Percentiles rank a stretch among this genome's conserved stretches.
These are phyloP conservation scores for Balaenoptera acutorostrata DNA, from an alignment of 2,113 vertebrate species.

Conservation along the genomic window DNA sequence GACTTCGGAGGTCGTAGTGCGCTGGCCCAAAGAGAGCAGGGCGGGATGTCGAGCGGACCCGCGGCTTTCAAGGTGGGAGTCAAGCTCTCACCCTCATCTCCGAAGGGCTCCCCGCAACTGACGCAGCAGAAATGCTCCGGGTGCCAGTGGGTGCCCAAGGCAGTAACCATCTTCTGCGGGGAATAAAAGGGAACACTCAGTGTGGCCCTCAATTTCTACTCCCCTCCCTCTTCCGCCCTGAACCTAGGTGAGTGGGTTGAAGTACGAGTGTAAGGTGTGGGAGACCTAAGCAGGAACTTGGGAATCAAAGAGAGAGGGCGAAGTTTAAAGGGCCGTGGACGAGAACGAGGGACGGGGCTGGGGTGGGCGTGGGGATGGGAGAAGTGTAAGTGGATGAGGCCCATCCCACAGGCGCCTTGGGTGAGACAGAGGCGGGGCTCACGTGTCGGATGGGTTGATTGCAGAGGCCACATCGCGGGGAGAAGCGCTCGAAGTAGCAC, in stretches of 20 bases:
- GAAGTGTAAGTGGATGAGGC: neutral
- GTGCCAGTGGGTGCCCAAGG: conserved; percentile 93
- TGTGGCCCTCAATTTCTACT: neutral
- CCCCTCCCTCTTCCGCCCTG: neutral
- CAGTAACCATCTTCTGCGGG: conserved; percentile 93
- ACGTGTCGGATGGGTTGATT: conserved; percentile 92
- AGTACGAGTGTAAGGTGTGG: neutral
- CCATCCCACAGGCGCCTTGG: accelerated
- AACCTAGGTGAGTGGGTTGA: neutral
- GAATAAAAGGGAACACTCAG: neutral
- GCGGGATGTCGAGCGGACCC: neutral
- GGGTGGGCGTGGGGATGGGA: neutral
- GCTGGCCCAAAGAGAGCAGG: neutral
- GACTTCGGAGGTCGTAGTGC: neutral
- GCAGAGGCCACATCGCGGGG: conserved; percentile 91
- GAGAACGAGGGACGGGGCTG: neutral
- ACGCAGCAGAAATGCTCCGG: conserved; percentile 94
- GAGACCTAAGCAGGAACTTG: neutral
- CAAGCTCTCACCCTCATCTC: conserved; percentile 87
- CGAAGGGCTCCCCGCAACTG: conserved; percentile 88
- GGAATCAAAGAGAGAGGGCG: neutral
- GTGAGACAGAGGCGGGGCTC: conserved; percentile 43
- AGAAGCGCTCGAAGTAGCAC: conserved; percentile 92
- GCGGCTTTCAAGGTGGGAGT: too few relatives aligned
- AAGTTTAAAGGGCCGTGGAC: neutral